These are phyloP conservation scores for Periplaneta americana DNA, from an alignment of 1,140 invertebrate species.

Conservation along the genomic window DNA sequence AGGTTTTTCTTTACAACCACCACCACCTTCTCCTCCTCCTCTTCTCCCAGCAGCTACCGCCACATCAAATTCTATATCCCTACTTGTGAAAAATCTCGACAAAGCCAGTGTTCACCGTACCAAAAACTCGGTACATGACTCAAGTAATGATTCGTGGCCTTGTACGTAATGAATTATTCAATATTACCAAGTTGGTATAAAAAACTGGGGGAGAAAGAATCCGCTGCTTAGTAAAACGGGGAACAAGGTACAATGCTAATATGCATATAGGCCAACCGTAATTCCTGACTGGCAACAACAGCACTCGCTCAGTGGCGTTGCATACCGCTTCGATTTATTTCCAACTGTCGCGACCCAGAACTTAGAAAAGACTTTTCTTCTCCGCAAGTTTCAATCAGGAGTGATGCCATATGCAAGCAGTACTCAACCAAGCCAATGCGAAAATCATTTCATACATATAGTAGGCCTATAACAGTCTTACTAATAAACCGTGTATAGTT, in stretches of 20 bases:
- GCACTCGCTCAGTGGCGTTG: neutral
- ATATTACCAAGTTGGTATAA: conserved; percentile 14
- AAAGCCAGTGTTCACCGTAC: conserved; percentile 31
- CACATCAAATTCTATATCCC: conserved; percentile 14
- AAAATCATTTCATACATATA: too few species aligned
- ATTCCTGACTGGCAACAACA: neutral
- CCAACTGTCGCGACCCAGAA: neutral
- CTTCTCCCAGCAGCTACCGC: conserved; percentile 12
- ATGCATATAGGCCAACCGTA: neutral
- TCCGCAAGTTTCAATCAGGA: too few species aligned
- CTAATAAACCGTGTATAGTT: too few species aligned
- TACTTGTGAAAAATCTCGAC: conserved; percentile 14
- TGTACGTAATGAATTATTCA: conserved; percentile 32
- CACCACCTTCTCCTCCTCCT: too few species aligned
- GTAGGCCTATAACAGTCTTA: too few species aligned
- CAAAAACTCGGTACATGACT: conserved; percentile 27
- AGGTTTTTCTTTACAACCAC: conserved; percentile 8
- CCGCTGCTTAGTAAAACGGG: neutral
- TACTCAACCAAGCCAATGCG: too few species aligned
- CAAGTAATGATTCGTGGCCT: conserved; percentile 34
- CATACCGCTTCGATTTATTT: neutral
- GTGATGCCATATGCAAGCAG: too few species aligned
- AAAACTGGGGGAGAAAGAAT: neutral
- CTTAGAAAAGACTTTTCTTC: too few species aligned
- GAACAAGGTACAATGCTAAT: neutral